Evolutionary conservation across 2,113 vertebrate species (phyloP), one percentile per base, ranked within the genome.

Genomic region (Dipodomys ordii): DNA sequence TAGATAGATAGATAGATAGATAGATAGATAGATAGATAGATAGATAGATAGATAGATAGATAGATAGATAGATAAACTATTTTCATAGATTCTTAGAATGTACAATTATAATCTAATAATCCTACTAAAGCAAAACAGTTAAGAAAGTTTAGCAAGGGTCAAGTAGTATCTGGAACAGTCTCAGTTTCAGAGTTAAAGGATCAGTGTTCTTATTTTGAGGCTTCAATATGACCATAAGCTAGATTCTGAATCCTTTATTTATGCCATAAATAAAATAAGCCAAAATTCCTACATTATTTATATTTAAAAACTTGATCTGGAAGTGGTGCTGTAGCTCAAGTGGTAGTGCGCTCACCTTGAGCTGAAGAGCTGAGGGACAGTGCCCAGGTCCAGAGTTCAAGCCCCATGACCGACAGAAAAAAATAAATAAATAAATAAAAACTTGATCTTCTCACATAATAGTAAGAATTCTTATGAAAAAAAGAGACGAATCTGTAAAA

Each of bases 271-370:
- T 88, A 80, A 90, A 92, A 88, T 90, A 86, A 96, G 67, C 18
- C 67, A 89, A 88, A 73, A 20, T 83, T 92, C 83, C 53, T 87
- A 83, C 93, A 65, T 96, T 71, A 81, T 46, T 95, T 83, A 80
- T 68, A 32, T 80, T 82, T 35, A 85, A 93, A 94, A 49, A 78
- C 39, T 79, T 83, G 30, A 80, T 74, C 23, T 82, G 39, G 39
- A 39, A 39, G 39, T 39, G 39, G 39, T 5, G 5, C 39, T 39
- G 39, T 39, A 39, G 39, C 39, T 39, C 39, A 39, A 39, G 39
- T 39, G 39, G 39, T 39, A 39, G 39, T 39, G 5, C 39, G 39
- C 39, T 39, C 39, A 5, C 39, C 5, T 39, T 39, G 39, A 39
- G 39, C 39, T 39, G 39, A 39, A 39, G 39, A 39, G 39, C 39